These are phyloP conservation scores for Pristiophorus japonicus DNA, from an alignment of 2,113 vertebrate species.

Conservation along the genomic window DNA sequence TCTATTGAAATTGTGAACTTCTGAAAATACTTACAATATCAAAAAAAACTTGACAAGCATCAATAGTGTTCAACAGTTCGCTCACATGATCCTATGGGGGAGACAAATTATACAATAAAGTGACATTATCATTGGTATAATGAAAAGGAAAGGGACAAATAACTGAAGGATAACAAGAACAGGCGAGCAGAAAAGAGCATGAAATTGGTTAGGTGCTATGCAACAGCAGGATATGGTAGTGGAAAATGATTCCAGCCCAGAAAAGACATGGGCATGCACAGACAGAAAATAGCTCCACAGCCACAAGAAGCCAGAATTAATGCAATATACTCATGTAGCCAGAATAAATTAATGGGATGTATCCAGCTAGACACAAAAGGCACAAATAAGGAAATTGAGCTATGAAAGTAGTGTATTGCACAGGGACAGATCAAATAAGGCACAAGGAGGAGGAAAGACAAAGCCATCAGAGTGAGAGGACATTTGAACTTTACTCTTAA, in stretches of 20 bases:
- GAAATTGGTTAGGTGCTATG: not conserved
- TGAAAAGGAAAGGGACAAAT: constrained; percentile 32
- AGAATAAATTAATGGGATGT: not conserved
- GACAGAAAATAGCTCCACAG: not conserved
- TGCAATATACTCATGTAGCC: not conserved
- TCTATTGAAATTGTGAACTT: not conserved
- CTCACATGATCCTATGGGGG: constrained; percentile 87
- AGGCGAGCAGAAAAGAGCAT: not conserved
- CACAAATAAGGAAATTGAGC: not conserved
- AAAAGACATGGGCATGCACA: not conserved
- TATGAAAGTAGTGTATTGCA: not conserved
- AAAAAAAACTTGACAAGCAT: constrained; percentile 98
- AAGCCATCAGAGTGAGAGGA: not conserved
- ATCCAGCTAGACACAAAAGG: not conserved
- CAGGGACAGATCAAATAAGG: not conserved
- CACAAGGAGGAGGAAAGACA: not conserved
- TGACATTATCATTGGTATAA: not conserved
- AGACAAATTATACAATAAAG: not conserved
- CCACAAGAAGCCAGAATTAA: not conserved
- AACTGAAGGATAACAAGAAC: not conserved
- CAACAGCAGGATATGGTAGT: not conserved
- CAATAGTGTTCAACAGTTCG: constrained; percentile 95
- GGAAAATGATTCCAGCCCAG: not conserved
- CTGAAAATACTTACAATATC: constrained; percentile 82
- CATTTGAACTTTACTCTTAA: too few relatives aligned